Evolutionary conservation across 2,797 vertebrate species (phyloP), one percentile per base, ranked within the genome.

Genomic region (Hypotaenidia okinawae): DNA sequence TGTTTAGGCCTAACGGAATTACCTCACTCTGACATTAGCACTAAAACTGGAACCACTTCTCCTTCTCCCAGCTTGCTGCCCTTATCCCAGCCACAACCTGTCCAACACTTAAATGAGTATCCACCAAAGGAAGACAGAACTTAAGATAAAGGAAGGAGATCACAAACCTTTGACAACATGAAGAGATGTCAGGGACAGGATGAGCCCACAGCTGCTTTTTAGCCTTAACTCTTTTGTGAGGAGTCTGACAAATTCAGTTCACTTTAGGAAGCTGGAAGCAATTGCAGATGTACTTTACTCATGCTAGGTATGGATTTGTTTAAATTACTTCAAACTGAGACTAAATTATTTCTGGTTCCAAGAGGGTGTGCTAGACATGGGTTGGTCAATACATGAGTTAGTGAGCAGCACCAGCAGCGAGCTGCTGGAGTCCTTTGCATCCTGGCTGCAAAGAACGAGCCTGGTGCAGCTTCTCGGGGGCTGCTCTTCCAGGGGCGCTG

Each of bases 401-500:
- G 25, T 12, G 8, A 3, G 41, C 37, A 55, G 21, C 2, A 2
- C 8, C 4, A 21, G 22, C n/a, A 1, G 0, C 8, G 83, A 49
- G 69, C 33, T 30, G 68, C 15, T 10, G 19, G 15, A 54, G 13
- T 9, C 13, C 27, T 8, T 35, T 35, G 33, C 33, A 35, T 35
- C 33, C 33, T 35, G 41, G 10, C 55, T 52, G 67, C 59, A 6
- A 7, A 43, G 22, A 14, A 1, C 0, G 39, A 57, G 27, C 47
- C 47, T 4, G 47, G 1, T 9, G 72, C 30, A 7, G 52, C 27
- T 11, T 4, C 43, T 52, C 13, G 2, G 15, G 23, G 25, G 8
- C 43, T 52, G 41, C 16, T 7, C 61, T 21, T 15, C 16, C 55
- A 52, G 27, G 43, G 55, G 18, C 22, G 25, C 86, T 87, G 94